Base-by-base conservation (phyloP, 2,113 vertebrate genomes). In the Hassar affinis region DNA sequence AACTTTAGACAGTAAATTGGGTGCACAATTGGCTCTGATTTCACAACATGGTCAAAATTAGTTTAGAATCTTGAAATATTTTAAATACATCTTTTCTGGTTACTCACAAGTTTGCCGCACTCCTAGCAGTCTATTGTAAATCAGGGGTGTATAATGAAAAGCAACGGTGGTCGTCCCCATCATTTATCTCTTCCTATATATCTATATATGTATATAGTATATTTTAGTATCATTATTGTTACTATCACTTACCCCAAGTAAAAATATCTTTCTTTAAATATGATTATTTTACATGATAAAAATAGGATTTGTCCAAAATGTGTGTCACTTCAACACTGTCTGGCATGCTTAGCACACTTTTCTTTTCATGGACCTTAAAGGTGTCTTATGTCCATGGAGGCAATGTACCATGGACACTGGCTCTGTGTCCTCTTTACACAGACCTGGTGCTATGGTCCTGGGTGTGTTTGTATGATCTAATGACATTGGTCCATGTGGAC, bases 191-290 rank as follows among this genome's bases (percentile, higher is more conserved):
- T 68, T 56, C 54, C 25, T 77, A 57, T 54, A 78, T 78, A 54
- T 78, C 61, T 79, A 83, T 79, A 52, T 82, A 57, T 49, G 56
- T 78, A 80, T 80, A 69, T 59, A 45, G 78, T 84, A 72, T 83
- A 83, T 71, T 25, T 90, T 84, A 51, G 68, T 89, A 71, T 86
- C 86, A 86, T 85, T 88, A 80, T 86, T 79, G 87, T 83, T 80
- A 85, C 64, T 90, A 85, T 85, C 57, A 93, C 95, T 95, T 94
- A 94, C 91, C 93, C 95, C 95, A 96, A 94, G 95, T 96, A 96
- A 98, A 99, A 98, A 97, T 98, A 98, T 94, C 94, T 96, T 94
- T 97, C 92, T 93, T 96, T 96, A 92, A 92, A 92, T 96, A 96
- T 94, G 95, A 95, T 95, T 95, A 94, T 94, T 95, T 95, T 95